These are phyloP conservation scores for Eristalis arbustorum DNA, from an alignment of 2,888 invertebrate species.

Conservation along the genomic window DNA sequence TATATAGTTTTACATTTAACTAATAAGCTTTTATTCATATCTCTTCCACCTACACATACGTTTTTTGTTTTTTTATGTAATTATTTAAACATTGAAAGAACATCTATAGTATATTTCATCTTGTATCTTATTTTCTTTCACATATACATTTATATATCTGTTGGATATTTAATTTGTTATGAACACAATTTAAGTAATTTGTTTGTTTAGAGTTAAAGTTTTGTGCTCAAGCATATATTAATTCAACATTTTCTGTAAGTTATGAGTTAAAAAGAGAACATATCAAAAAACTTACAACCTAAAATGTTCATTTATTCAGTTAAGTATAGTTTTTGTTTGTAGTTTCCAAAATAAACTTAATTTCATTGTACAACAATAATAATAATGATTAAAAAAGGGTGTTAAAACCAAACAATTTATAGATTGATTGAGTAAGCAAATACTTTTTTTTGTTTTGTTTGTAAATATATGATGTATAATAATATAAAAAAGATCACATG, in stretches of 20 bases:
- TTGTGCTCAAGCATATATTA: constrained; percentile 55
- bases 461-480: constrained; percentile 58
- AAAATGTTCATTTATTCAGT: neutral
- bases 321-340: neutral
- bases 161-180: constrained; percentile 20
- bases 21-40: constrained; percentile 1
- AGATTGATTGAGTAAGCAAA: constrained; percentile 53
- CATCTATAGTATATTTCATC: constrained; percentile 23
- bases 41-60: neutral
- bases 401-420: constrained; percentile 22
- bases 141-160: constrained; percentile 7
- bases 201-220: constrained; percentile 7
- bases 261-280: constrained; percentile 25
- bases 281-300: constrained; percentile 42
- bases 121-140: constrained; percentile 1
- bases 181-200: constrained; percentile 55
- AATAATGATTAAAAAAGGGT: neutral
- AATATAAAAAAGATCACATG: constrained; percentile 66
- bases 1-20: constrained; percentile 28
- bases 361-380: neutral
- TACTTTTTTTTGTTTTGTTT: constrained; percentile 40
- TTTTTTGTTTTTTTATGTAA: neutral
- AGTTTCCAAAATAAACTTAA: neutral
- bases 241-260: constrained; percentile 1
- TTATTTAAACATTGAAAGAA: constrained; percentile 33